Base-by-base conservation (phyloP, 2,113 vertebrate genomes). In the Sturnus vulgaris region DNA sequence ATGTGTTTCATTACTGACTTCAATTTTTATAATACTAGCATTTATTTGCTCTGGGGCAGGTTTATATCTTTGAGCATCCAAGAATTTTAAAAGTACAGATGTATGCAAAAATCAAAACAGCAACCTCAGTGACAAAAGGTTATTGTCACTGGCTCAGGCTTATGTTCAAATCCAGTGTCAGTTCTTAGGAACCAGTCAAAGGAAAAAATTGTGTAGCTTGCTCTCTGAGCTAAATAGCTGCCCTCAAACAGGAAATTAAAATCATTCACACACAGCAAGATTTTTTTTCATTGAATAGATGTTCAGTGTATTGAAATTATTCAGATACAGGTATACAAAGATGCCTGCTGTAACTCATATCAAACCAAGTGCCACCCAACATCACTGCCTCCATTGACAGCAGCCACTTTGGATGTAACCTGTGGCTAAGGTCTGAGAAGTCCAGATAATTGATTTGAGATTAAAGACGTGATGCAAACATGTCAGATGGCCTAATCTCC, bases 201-300 rank as follows among this genome's bases (percentile, higher is more conserved):
- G 21, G 33, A 76, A 89, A 65, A 80, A 70, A 5, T 22, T 70
- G 7, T 80, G 24, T 27, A 47, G 7, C 24, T 50, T 55, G 2
- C 16, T 71, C 7, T 24, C n/a, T 61, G 35, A 84, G 49, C 6
- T 55, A 82, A 89, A 86, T 42, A 55, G 3, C 19, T 63, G 20
- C 3, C 59, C 19, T 42, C 17, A 59, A 85, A 92, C 11, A 86
- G 71, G 90, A 94, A 95, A 96, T 95, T 89, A 87, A 93, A 92
- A 61, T 57, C 6, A 50, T 79, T 79, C 44, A 56, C 39, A 78
- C 30, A 23, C 16, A 50, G 16, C 18, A 91, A 23, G 63, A 61
- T 4, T 44, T 27, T 56, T 33, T 33, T 53, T 73, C 11, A 52
- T 19, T 69, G 18, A 57, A 49, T 39, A 42, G 23, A 63, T 69